Base-by-base conservation (phyloP, 2,888 invertebrate species). In the Epirrita christyi region DNA sequence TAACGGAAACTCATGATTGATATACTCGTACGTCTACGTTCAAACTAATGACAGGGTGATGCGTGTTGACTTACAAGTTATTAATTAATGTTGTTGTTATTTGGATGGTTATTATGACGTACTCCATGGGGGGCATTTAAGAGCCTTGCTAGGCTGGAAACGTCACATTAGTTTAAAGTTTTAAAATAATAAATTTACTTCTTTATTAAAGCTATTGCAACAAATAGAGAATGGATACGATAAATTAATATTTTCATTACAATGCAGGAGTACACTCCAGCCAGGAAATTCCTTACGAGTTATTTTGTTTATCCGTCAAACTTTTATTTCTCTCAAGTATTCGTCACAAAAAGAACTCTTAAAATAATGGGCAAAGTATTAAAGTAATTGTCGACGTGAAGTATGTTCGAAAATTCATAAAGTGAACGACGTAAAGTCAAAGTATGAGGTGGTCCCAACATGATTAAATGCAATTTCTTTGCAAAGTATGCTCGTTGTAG, bases 401-500 rank as follows among this genome's bases (percentile, higher is more conserved):
- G 77, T 84, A 86, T 80, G 81, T 63, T 63, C 52, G 61, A 78
- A 80, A 86, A 85, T 86, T 88, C 80, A 81, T 83, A 85, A 86
- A 88, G 84, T 83, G 81, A 71, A 82, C 76, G 78, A 72, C 74
- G 77, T 75, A 76, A 77, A 80, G 76, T 74, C 55, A 81, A 86
- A 86, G 83, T 88, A 81, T 82, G 80, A 81, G 81, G 79, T 80
- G 81, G 81, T 85, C 80, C 77, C 78, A 80, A 85, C 81, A 86
- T 88, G 84, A 88, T 86, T 85, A 85, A 89, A 89, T 89, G 88
- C 89, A 88, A 88, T 90, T 88, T 88, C 87, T 89, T 89, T 76
- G 77, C 72, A 75, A 90, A 89, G 85, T 87, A 88, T 90, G 85
- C 82, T 76, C 78, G 76, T 78, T 78, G 73, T 80, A 72, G 72